Evolutionary conservation across 2,888 invertebrate genomes (phyloP).

Genomic region (Tachina fera): DNA sequence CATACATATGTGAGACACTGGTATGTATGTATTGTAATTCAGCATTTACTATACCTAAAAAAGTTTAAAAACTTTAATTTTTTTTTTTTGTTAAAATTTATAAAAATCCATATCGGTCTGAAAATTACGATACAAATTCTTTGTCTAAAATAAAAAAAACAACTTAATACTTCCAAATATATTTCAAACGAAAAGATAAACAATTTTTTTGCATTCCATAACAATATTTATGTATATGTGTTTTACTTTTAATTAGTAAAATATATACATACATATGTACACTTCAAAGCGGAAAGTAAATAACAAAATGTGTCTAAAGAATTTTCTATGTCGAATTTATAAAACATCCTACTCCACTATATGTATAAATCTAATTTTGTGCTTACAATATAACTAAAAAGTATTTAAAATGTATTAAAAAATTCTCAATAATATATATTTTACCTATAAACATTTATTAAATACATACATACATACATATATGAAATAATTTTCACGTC

Average conservation of each 20-base stretch:
- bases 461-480: no score
- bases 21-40: no score
- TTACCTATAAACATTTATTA: no score
- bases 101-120: slow-evolving; percentile 63
- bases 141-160: slow-evolving; percentile 38
- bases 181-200: slow-evolving; percentile 36
- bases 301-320: slow-evolving; percentile 5
- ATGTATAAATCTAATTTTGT: neutral
- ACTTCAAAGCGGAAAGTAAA: slow-evolving; percentile 3
- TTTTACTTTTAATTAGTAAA: slow-evolving; percentile 17
- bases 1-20: no score
- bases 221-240: neutral
- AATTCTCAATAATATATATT: no score
- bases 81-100: slow-evolving; percentile 46
- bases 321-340: slow-evolving; percentile 40
- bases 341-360: slow-evolving; percentile 10
- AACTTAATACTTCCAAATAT: slow-evolving; percentile 49
- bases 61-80: neutral
- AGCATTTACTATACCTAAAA: neutral
- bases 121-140: slow-evolving; percentile 57
- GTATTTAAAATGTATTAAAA: no score
- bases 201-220: slow-evolving; percentile 17
- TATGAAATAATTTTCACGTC: no score
- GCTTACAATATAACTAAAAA: no score
- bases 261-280: no score